phyloP scores from a whole-genome alignment of 2,797 vertebrate genomes.

The Threskiornis aethiopicus region DNA sequence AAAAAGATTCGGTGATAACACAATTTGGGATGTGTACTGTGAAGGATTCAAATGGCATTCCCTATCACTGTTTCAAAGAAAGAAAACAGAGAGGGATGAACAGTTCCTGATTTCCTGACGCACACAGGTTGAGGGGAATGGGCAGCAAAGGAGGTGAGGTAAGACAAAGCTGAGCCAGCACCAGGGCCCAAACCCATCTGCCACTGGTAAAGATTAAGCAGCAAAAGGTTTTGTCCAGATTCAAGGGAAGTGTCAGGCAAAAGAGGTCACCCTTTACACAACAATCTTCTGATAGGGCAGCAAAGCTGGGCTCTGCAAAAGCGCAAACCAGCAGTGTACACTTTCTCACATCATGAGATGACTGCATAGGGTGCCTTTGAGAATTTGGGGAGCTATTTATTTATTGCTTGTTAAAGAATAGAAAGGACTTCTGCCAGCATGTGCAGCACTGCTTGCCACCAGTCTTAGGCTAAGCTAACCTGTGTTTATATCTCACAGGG shows the following conservation, averaged over 20 bases:
- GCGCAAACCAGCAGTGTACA: neutral
- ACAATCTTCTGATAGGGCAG: neutral
- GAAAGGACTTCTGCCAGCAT: neutral
- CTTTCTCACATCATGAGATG: neutral
- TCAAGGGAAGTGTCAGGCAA: neutral
- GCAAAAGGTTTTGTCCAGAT: neutral
- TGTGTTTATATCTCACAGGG: neutral
- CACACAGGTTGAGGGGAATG: neutral
- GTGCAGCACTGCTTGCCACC: neutral
- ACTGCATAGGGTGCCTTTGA: neutral
- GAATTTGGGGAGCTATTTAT: neutral
- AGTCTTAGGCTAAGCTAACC: neutral
- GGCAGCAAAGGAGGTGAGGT: neutral
- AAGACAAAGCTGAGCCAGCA: neutral
- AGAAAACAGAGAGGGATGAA: fast-evolving
- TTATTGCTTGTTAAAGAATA: neutral
- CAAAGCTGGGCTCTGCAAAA: neutral
- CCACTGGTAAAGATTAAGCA: neutral
- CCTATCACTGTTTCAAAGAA: neutral
- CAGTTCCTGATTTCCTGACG: neutral
- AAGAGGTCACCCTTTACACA: neutral
- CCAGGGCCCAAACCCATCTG: neutral
- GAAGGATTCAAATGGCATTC: neutral
- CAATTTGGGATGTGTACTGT: neutral
- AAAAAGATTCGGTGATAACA: neutral